These are phyloP conservation scores for Neolamprologus hecqui DNA, from an alignment of 2,113 vertebrate species.

Conservation along the genomic window DNA sequence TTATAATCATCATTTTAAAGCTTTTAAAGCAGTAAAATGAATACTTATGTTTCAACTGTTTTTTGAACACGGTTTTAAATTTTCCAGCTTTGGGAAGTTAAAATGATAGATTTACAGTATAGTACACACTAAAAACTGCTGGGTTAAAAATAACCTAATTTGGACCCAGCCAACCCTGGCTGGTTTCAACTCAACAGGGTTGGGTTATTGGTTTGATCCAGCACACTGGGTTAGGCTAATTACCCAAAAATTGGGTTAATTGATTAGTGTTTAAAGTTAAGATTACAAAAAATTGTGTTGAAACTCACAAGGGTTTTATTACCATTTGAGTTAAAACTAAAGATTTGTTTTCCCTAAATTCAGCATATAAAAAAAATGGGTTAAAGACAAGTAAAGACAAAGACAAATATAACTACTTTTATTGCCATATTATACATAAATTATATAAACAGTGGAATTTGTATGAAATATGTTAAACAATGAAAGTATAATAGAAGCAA, in stretches of 20 bases:
- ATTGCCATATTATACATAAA: neutral
- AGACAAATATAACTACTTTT: fast-evolving
- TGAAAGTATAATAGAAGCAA: neutral
- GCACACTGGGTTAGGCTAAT: fast-evolving
- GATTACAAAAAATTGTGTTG: neutral
- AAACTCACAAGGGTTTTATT: neutral
- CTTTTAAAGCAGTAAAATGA: neutral
- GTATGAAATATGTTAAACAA: fast-evolving
- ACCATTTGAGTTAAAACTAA: neutral
- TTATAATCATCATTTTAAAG: neutral
- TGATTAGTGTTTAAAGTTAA: neutral
- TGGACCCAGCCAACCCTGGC: neutral
- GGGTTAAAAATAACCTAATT: neutral
- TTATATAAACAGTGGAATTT: fast-evolving
- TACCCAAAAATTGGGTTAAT: neutral
- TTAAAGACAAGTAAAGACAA: neutral
- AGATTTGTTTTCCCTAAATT: neutral
- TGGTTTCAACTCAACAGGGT: fast-evolving
- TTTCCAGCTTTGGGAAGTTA: neutral
- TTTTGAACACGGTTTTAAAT: fast-evolving
- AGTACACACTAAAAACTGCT: neutral
- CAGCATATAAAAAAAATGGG: neutral
- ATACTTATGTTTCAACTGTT: neutral
- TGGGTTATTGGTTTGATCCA: fast-evolving
- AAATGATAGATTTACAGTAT: neutral